These are phyloP conservation scores for Sinocyclocheilus anophthalmus DNA, from an alignment of 2,113 vertebrate genomes.

Conservation along the genomic window DNA sequence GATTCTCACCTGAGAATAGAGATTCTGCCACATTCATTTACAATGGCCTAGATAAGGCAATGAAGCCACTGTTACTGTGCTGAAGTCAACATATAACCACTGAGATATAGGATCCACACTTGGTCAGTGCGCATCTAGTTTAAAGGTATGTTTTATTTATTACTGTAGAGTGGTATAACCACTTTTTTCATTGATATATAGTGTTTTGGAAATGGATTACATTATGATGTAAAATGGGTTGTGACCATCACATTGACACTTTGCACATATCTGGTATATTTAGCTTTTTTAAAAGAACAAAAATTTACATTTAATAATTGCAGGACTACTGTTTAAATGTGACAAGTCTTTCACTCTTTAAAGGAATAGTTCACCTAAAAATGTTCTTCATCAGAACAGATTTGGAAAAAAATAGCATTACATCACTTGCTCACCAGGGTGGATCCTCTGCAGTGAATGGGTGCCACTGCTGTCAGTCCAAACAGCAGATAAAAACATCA, in stretches of 20 bases:
- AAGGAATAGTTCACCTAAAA: too few species aligned
- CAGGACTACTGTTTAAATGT: neutral
- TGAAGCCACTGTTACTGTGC: neutral
- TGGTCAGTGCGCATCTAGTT: neutral
- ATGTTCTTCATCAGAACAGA: too few species aligned
- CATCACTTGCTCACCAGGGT: too few species aligned
- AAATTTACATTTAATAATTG: neutral
- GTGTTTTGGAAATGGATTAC: neutral
- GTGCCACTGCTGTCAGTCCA: too few species aligned
- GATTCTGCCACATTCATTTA: conserved; percentile 25
- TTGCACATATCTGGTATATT: neutral
- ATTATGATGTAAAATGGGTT: neutral
- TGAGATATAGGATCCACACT: neutral
- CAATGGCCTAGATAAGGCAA: conserved; percentile 15
- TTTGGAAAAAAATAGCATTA: too few species aligned
- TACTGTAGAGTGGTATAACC: neutral
- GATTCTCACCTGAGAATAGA: conserved; percentile 46
- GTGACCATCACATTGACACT: neutral
- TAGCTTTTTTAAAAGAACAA: neutral
- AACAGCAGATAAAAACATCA: too few species aligned
- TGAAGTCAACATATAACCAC: neutral
- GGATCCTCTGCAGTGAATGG: too few species aligned
- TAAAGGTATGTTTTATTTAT: neutral
- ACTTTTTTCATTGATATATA: neutral
- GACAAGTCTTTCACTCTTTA: neutral